phyloP scores from a whole-genome alignment of 2,113 vertebrate species.

The Pogonocichla stellata region DNA sequence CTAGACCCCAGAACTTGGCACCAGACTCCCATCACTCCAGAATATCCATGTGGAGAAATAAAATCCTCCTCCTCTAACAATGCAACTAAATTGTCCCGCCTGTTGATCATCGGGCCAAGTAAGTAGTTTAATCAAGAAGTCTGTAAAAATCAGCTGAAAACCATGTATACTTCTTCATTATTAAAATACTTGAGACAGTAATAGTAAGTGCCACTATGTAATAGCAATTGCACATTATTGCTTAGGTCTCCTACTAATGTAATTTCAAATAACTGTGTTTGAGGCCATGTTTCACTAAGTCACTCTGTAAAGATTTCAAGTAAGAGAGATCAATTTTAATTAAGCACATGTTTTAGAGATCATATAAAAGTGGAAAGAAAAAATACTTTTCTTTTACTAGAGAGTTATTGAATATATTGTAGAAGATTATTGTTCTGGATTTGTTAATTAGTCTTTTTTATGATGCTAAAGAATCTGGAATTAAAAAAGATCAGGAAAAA shows the following conservation, averaged over 20 bases:
- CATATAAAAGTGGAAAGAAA: conserved; percentile 52
- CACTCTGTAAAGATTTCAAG: conserved; percentile 65
- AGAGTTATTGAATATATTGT: conserved; percentile 58
- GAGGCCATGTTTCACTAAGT: conserved; percentile 45
- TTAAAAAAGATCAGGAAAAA: conserved; percentile 54
- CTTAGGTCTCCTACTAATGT: conserved; percentile 11
- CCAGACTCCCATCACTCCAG: not conserved
- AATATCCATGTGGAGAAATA: not conserved
- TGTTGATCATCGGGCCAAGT: rapidly evolving
- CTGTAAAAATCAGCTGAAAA: not conserved
- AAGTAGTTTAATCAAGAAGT: not conserved
- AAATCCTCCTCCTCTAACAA: not conserved
- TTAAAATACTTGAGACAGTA: not conserved
- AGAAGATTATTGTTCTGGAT: conserved; percentile 46
- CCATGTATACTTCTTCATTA: not conserved
- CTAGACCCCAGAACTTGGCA: not conserved
- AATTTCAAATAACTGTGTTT: conserved; percentile 43
- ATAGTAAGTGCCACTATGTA: not conserved
- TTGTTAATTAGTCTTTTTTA: conserved; percentile 61
- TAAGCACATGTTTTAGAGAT: conserved; percentile 65
- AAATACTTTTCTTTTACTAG: conserved; percentile 6
- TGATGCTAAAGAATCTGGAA: conserved; percentile 58
- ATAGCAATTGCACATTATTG: conserved; percentile 15
- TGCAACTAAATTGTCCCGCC: rapidly evolving
- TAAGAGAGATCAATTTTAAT: conserved; percentile 71